Evolutionary conservation across 2,797 vertebrate species (phyloP).

Genomic region (Mus caroli): DNA sequence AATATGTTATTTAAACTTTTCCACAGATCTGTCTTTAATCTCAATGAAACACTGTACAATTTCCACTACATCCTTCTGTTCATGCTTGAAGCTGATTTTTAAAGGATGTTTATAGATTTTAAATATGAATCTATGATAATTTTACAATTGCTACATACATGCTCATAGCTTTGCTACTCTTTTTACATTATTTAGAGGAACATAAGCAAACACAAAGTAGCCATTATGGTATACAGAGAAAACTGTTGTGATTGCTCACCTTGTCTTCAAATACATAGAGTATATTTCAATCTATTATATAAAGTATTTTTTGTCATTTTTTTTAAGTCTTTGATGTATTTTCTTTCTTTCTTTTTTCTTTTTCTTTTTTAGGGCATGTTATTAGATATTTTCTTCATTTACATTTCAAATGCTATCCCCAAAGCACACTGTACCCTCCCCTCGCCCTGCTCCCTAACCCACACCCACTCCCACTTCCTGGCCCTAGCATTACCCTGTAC

Average conservation of each 20-base stretch:
- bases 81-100: neutral
- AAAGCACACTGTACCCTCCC: no score
- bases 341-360: no score
- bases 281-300: neutral
- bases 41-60: neutral
- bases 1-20: neutral
- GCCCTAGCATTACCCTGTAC: no score
- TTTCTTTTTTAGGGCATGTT: no score
- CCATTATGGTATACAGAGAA: neutral
- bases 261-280: neutral
- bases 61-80: neutral
- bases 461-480: no score
- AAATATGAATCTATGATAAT: neutral
- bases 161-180: neutral
- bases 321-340: no score
- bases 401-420: no score
- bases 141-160: neutral
- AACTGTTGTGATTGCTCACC: neutral
- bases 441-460: no score
- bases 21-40: neutral
- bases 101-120: neutral
- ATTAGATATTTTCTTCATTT: no score
- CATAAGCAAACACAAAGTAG: neutral
- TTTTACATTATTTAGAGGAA: neutral
- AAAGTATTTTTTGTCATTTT: neutral